Percentiles rank a stretch among this genome's conserved stretches.
Conservation (phyloP, 2,797 vertebrate species). For the Typhlichthys eigenmanni region DNA sequence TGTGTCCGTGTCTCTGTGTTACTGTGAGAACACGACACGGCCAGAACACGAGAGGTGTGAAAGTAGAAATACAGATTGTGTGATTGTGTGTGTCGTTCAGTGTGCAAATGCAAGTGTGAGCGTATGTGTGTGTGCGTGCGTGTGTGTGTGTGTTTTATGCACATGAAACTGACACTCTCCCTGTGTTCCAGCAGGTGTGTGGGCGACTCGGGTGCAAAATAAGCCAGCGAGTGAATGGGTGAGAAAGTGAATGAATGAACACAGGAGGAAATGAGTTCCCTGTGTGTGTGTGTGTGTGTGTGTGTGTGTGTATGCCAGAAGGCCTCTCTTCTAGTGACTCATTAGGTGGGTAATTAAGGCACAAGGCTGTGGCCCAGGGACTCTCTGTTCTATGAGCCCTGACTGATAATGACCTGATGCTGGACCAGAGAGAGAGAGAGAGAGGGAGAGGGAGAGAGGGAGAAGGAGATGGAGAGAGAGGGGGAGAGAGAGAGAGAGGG, state of each 20-base stretch:
- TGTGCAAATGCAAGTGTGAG: slow-evolving; percentile 3
- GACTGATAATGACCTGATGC: slow-evolving; percentile 66
- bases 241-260: slow-evolving; percentile 6
- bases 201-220: slow-evolving; percentile 24
- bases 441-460: not conserved
- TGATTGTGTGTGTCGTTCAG: not conserved
- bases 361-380: slow-evolving; percentile 65
- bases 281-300: slow-evolving; percentile 25
- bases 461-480: too few relatives aligned
- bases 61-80: slow-evolving; percentile 22
- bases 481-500: too few relatives aligned
- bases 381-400: slow-evolving; percentile 63
- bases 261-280: slow-evolving; percentile 23
- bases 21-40: slow-evolving; percentile 44
- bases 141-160: not conserved
- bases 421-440: slow-evolving; percentile 35
- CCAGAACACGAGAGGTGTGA: slow-evolving; percentile 49
- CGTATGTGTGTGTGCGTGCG: not conserved
- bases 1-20: slow-evolving; percentile 36
- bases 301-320: slow-evolving; percentile 30
- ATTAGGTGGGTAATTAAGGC: slow-evolving; percentile 81
- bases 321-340: slow-evolving; percentile 70
- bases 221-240: slow-evolving; percentile 29
- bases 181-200: not conserved
- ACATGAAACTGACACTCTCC: not conserved